A percentile compares a stretch with the other conserved stretches of the same genome.
These are phyloP conservation scores for Meriones psammophilus DNA, from an alignment of 2,797 vertebrate species.

Conservation along the genomic window DNA sequence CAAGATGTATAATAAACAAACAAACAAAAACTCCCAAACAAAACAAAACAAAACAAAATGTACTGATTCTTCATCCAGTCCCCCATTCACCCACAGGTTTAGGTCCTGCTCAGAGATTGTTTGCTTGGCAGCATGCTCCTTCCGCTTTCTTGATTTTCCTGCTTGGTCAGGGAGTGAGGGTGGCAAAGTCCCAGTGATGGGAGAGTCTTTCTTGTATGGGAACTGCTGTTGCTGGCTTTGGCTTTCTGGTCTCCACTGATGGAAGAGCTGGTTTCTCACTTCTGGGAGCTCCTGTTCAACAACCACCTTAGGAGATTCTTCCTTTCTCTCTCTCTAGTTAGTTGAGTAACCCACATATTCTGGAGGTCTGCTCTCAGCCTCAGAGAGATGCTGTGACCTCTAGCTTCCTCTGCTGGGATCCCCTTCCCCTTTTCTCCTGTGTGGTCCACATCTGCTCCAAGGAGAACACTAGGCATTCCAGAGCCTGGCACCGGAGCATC, in stretches of 20 bases:
- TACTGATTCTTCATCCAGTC: not conserved
- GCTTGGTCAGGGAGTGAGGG: not conserved
- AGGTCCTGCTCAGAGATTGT: not conserved
- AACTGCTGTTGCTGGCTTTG: too few relatives aligned
- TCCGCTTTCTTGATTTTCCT: not conserved
- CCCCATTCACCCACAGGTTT: not conserved
- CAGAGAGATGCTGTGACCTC: not conserved
- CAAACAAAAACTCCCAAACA: not conserved
- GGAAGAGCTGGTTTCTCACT: not conserved
- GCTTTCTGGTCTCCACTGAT: not conserved
- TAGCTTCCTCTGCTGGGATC: not conserved
- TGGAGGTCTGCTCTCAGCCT: not conserved
- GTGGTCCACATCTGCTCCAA: accelerated
- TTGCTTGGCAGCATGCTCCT: not conserved
- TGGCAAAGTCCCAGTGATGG: not conserved
- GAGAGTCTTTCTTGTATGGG: not conserved
- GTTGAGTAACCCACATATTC: not conserved
- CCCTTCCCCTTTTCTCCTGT: not conserved
- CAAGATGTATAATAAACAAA: not conserved
- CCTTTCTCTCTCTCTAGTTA: not conserved
- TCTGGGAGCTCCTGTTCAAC: not conserved
- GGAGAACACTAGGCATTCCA: too few relatives aligned
- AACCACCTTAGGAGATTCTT: not conserved
- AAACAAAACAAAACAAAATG: not conserved
- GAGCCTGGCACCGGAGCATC: not conserved